Base-by-base conservation (phyloP, 2,113 vertebrate genomes). In the Macquaria ambigua region DNA sequence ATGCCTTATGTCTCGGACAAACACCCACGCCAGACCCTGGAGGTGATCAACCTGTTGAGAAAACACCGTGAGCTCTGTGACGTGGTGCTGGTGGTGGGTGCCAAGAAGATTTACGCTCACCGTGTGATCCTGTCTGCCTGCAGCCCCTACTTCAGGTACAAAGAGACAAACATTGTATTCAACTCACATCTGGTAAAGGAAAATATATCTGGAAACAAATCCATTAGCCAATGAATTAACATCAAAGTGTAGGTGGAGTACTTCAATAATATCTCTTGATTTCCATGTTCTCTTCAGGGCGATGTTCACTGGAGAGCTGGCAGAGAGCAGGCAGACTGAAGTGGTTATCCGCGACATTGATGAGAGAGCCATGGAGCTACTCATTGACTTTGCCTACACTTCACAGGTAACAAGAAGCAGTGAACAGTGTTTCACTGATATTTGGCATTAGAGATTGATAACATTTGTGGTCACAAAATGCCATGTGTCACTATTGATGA, bases 1-100 rank as follows among this genome's bases (percentile, higher is more conserved):
- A 99, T 99, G 98, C 98, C 98, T 92, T 99, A 99, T 25, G 94
- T 99, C 87, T 99, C 98, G 0, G 98, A 99, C 96, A 99, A 99
- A 94, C 98, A 99, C 88, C 98, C 98, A 4, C 96, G 98, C 61
- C 98, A 99, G 86, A 99, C 98, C 6, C 87, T 99, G 93, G 98
- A 99, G 93, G 98, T 99, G 85, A 99, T 99, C 91, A 99, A 99
- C 92, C 96, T 99, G 73, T 93, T 99, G 66, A 96, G 98, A 34
- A 99, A 99, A 93, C 98, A 99, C 95, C 94, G 98, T 3, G 98
- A 99, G 94, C 94, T 99, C 71, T 99, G 98, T 0, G 98, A 99
- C 52, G 98, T 99, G 73, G 98, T 99, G 82, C 95, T 99, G 64
- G 98, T 99, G 83, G 98, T 99, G 2, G 98, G 98, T 0, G 96